Evolutionary conservation across 1,140 invertebrate species (phyloP).

Genomic region (Aphidius ervi): DNA sequence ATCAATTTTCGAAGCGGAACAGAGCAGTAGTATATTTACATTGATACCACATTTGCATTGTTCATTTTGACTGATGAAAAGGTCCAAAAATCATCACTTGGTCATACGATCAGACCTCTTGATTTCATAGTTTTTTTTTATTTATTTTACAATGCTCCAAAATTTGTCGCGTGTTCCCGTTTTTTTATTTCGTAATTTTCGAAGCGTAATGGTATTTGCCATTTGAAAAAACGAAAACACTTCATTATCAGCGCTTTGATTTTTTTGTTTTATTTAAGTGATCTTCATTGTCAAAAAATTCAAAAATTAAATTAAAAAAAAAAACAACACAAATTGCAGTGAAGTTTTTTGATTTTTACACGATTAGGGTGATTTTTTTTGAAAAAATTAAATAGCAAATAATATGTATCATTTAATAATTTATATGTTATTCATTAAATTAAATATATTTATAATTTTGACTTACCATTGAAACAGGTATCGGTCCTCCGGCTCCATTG

Average conservation of each 20-base stretch:
- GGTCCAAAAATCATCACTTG: no score
- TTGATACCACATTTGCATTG: slow-evolving; percentile 2
- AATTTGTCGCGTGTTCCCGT: not conserved
- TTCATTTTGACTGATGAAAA: no score
- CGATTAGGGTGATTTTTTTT: not conserved
- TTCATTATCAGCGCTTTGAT: no score
- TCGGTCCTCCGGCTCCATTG: slow-evolving; percentile 76
- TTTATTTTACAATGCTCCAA: not conserved
- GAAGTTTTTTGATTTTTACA: no score
- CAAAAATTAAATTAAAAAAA: no score
- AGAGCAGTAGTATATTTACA: not conserved
- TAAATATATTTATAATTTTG: slow-evolving; percentile 11
- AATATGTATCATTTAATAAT: not conserved
- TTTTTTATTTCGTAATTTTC: no score
- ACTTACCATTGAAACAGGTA: slow-evolving; percentile 87
- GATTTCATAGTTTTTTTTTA: slow-evolving; percentile 13
- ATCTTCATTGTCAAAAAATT: no score
- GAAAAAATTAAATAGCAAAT: not conserved
- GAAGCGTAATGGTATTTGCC: no score
- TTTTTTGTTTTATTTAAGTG: no score
- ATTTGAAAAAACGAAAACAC: no score
- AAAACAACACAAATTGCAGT: no score
- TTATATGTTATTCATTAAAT: not conserved
- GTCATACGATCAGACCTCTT: slow-evolving; percentile 13
- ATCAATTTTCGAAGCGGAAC: no score